Base-by-base conservation (phyloP, 2,888 invertebrate genomes). In the Callimorpha dominula region DNA sequence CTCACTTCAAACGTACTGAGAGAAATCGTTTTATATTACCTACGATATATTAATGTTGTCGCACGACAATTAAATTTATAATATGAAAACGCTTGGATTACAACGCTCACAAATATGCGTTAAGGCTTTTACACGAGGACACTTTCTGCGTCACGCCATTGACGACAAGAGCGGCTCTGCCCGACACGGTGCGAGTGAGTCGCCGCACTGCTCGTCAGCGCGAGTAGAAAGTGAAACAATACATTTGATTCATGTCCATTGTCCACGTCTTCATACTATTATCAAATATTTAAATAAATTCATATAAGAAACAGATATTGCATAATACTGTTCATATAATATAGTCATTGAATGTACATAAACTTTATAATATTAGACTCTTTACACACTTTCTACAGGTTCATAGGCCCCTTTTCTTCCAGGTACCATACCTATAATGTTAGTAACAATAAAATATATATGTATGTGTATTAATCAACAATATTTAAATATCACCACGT, bases 151-250 rank as follows among this genome's bases (percentile, higher is more conserved):
- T 52, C n/a, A 8, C 20, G 12, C 1, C n/a, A 20, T 11, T 43
- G 43, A n/a, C 1, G 57, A 20, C 11, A 57, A 20, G 20, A 57
- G n/a, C n/a, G 54, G 3, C 11, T 20, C 0, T 49, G n/a, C n/a
- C n/a, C n/a, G n/a, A n/a, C n/a, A n/a, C n/a, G n/a, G n/a, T n/a
- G n/a, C n/a, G n/a, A n/a, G 65, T 31, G 65, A 49, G 46, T 20
- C 46, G 43, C 49, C 43, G 49, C 49, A 20, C 31, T 31, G 17
- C 65, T 60, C 60, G 60, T 15, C 15, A 31, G 65, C 65, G 49
- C 9, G 50, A 15, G 50, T 50, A 50, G 65, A 65, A 65, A 65
- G 52, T 67, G 67, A 40, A 50, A 65, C 65, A 60, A 60, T 60
- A 31, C 60, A 20, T 20, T 60, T 14, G 60, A 60, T 31, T 14